Evolutionary conservation across 2,113 vertebrate genomes (phyloP), one percentile per base, ranked within the genome.

Genomic region (Indri indri): DNA sequence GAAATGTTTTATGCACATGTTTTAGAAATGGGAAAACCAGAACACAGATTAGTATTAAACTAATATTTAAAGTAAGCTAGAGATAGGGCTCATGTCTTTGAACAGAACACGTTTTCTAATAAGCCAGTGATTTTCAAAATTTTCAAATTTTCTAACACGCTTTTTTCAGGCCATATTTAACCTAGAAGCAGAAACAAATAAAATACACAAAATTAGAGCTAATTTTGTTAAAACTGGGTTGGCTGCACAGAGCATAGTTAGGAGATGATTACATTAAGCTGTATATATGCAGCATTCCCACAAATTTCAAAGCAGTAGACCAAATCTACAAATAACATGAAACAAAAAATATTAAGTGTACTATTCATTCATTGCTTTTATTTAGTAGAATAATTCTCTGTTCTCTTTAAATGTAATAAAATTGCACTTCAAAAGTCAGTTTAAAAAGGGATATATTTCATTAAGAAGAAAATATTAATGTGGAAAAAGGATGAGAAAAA

Each of bases 211-310:
- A 94, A 94, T 88, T 90, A 88, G 10, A 94, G 54, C 14, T 84
- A 84, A 92, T 91, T 92, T 94, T 96, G 40, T 90, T 95, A 40
- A 87, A 90, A 87, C 16, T 79, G 5, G 11, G 50, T 57, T 65
- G 70, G 14, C 10, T 47, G 23, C 42, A 88, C 22, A 80, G 40
- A 84, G 45, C 42, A 68, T 47, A 94, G 23, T 45, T 79, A 52
- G 37, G 23, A 94, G 90, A 68, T 94, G 50, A 94, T 95, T 79
- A 40, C n/a, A 70, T 94, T 96, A 88, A 87, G 6, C n/a, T 50
- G 9, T 74, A 68, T 34, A 80, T 92, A 57, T 65, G 25, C 80
- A 88, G n/a, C 17, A 50, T 68, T 66, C 14, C 23, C 87, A 2
- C 16, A 82, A 88, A 96, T 90, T 84, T 52, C 71, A 54, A 30